Evolutionary conservation across 2,113 vertebrate genomes (phyloP).

Genomic region (Mesembrinibis cayennensis): DNA sequence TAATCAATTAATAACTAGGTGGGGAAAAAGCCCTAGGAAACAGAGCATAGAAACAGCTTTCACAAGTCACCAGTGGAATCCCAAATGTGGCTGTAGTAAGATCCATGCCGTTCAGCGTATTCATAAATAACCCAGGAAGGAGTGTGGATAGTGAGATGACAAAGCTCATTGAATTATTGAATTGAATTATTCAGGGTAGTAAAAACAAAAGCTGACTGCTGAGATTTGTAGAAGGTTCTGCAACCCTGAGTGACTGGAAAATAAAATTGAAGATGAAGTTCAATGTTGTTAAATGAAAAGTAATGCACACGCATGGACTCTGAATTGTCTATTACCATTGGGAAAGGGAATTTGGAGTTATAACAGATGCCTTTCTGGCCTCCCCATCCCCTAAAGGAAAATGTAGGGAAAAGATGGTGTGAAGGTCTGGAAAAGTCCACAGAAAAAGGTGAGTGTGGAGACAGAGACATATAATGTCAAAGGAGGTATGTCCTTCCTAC

Average conservation of each 20-base stretch:
- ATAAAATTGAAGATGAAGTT: not conserved
- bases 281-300: not conserved
- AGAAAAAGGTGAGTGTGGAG: not conserved
- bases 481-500: rapidly evolving
- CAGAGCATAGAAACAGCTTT: not conserved
- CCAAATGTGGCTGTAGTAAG: not conserved
- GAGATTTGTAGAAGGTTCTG: not conserved
- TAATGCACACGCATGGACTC: not conserved
- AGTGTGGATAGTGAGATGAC: not conserved
- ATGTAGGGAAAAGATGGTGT: rapidly evolving
- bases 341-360: not conserved
- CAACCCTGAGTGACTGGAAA: not conserved
- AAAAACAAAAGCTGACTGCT: not conserved
- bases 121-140: not conserved
- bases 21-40: not conserved
- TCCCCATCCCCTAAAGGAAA: not conserved
- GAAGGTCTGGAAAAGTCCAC: too few relatives aligned
- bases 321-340: not conserved
- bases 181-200: slow-evolving; percentile 12
- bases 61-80: not conserved
- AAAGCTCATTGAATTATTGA: not conserved
- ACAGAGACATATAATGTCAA: not conserved
- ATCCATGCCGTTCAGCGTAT: not conserved
- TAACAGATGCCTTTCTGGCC: not conserved
- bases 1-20: not conserved